Base-by-base conservation (phyloP, 2,113 vertebrate genomes). In the Rhabdornis inornatus region DNA sequence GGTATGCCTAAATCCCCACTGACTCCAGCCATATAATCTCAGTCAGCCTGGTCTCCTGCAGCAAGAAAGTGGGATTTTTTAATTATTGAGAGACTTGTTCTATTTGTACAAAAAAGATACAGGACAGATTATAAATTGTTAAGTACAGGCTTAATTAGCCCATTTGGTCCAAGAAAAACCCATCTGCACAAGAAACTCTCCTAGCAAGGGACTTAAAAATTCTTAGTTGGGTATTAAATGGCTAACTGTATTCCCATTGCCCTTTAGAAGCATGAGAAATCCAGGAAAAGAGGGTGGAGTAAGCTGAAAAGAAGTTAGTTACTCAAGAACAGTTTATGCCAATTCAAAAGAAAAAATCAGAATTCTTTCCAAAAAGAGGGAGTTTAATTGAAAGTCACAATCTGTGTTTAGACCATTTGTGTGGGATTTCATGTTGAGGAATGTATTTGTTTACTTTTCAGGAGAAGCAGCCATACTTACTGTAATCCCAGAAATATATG, bases 381-480 rank as follows among this genome's bases (percentile, higher is more conserved):
- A 90, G 70, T 87, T 70, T 52, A 79, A 96, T 88, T 92, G 83
- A 90, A 96, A 91, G 81, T 59, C 85, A 92, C 83, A 94, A 75
- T 57, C 77, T 77, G 56, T 92, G 78, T 84, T 93, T 86, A 89
- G 90, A 95, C 91, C 72, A 93, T 94, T 94, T 96, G 83, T 92
- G 93, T 94, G 94, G 89, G 77, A 96, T 96, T 96, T 97, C 95
- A 93, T 39, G 16, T 75, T 91, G 78, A 97, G 80, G 66, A 91
- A 89, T 27, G 40, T n/a, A 71, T 25, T 45, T 72, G 71, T 63
- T 96, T 91, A 75, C 59, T 40, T 71, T 81, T 70, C 65, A 82
- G 39, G 35, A 95, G 35, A 83, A 92, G 68, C 72, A 92, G 65
- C 22, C 88, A 90, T 79, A 37, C 31, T 33, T 66, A 87, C n/a